Base-by-base conservation (phyloP, 1,140 invertebrate genomes). In the Phortica variegata region DNA sequence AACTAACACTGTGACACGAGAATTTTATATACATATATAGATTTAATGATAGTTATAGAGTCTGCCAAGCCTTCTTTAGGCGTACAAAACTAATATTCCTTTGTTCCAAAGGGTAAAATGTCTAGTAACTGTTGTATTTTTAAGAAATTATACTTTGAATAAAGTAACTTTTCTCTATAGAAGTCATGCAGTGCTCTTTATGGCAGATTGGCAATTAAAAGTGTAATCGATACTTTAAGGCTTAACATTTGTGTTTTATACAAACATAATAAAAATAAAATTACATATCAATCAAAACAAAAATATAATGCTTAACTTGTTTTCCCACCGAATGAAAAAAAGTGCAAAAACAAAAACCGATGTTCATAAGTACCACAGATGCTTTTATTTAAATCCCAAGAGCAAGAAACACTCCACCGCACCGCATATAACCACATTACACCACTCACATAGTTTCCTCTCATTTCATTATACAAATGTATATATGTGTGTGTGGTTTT, bases 281-380 rank as follows among this genome's bases (percentile, higher is more conserved):
- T 70, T 65, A 70, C 56, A 54, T 73, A 57, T 66, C 70, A 73
- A 73, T 73, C 70, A 73, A 66, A 73, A 73, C 63, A 73, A 68
- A 65, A 56, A 70, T 61, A 54, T 66, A 46, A 56, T 54, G 45
- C 63, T 72, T 53, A 62, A 43, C 63, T 71, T 47, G 59, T 72
- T 68, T 65, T 65, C 56, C 52, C 58, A 68, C 72, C 33, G 52
- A 54, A 41, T 49, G 45, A 39, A 54, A 49, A 37, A 12, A 41
- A 32, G 21, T 7, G 19, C 16, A 17, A 42, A 23, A 39, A 47
- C 31, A 19, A 41, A 18, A 50, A 38, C 34, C 36, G 55, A 33
- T 43, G 37, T 19, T 31, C 33, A 13, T 21, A 36, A 60, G n/a
- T n/a, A 52, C 48, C 47, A 49, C 57, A 46, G 21, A 29, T 32